phyloP scores from a whole-genome alignment of 2,888 invertebrate species.

The Latrodectus hesperus region DNA sequence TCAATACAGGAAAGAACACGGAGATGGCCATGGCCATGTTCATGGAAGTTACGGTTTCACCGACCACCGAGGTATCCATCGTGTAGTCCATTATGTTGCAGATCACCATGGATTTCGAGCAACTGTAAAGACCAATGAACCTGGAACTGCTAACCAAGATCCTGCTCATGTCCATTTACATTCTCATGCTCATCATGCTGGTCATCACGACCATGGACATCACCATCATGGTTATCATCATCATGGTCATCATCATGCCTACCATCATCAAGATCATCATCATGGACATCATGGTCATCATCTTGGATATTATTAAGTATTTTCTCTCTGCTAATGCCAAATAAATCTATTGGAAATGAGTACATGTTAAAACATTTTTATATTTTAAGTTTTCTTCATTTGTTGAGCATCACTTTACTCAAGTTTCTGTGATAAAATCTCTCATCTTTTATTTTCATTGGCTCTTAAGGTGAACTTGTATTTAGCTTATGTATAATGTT shows the following conservation, averaged over 20 bases:
- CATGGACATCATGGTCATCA: constrained; percentile 24
- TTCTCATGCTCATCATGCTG: constrained; percentile 30
- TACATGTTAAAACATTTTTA: too few relatives aligned
- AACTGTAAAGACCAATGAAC: constrained; percentile 32
- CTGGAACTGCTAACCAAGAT: constrained; percentile 45
- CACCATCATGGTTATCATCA: constrained; percentile 22
- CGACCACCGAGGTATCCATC: constrained; percentile 49
- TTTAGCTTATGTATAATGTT: too few relatives aligned
- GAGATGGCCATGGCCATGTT: constrained; percentile 45
- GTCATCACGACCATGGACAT: constrained; percentile 4
- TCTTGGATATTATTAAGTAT: too few relatives aligned
- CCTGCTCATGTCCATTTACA: constrained; percentile 40
- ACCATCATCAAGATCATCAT: constrained; percentile 17
- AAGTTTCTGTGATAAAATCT: too few relatives aligned
- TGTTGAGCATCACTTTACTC: too few relatives aligned
- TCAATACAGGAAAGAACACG: constrained; percentile 51
- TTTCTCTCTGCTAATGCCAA: too few relatives aligned
- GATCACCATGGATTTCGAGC: constrained; percentile 45
- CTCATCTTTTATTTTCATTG: too few relatives aligned
- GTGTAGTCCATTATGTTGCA: constrained; percentile 50
- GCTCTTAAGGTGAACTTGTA: too few relatives aligned
- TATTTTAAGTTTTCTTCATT: too few relatives aligned
- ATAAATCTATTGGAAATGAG: too few relatives aligned
- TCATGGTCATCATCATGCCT: background rate
- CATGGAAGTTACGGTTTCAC: constrained; percentile 60